phyloP scores from a whole-genome alignment of 2,797 vertebrate species.

The Phylloscopus collybita region DNA sequence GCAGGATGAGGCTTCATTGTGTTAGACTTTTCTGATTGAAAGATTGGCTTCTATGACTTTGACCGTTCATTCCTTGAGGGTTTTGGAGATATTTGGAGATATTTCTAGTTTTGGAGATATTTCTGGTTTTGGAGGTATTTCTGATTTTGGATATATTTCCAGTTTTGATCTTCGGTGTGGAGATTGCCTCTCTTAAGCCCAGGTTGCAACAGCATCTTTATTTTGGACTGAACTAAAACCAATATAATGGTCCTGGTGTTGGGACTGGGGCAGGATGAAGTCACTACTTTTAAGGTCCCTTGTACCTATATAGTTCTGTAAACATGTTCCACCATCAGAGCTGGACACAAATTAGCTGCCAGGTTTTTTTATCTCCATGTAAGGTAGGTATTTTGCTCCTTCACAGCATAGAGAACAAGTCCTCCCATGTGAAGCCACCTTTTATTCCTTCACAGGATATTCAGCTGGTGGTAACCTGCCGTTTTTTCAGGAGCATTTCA shows the following conservation, averaged over 20 bases:
- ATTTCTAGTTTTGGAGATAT: neutral
- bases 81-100: neutral
- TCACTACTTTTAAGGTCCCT: neutral
- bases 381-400: neutral
- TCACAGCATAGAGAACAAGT: neutral
- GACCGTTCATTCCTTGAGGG: neutral
- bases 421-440: neutral
- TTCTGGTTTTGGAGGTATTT: neutral
- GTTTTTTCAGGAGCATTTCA: neutral
- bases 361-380: neutral
- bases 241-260: neutral
- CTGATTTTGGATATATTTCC: neutral
- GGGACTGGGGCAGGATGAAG: neutral
- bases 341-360: neutral
- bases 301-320: neutral
- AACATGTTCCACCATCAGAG: neutral
- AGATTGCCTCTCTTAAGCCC: neutral
- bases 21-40: neutral
- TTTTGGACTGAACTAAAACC: neutral
- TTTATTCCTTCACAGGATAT: neutral
- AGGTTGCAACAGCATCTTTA: neutral
- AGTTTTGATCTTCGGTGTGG: neutral
- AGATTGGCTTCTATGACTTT: neutral
- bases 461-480: neutral
- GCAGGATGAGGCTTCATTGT: neutral